Percentiles rank a stretch among this genome's conserved stretches.
phyloP scores from a whole-genome alignment of 1,140 invertebrate species.

The Homalodisca vitripennis region DNA sequence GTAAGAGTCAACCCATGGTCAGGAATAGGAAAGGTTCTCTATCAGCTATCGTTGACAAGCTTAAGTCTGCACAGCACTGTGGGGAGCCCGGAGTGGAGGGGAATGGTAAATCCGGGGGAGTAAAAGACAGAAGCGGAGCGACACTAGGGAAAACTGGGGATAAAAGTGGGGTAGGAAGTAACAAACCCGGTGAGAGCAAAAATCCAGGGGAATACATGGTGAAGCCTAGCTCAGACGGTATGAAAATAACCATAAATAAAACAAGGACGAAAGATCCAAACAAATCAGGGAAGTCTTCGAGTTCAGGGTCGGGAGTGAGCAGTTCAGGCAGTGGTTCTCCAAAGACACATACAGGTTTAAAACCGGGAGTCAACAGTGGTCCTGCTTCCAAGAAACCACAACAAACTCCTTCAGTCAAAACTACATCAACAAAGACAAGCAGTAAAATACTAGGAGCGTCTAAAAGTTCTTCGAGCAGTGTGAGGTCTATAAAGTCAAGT shows the following conservation, averaged over 20 bases:
- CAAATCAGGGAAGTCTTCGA: constrained; percentile 45
- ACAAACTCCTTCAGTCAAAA: constrained; percentile 26
- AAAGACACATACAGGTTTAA: constrained; percentile 75
- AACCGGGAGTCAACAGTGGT: constrained; percentile 78
- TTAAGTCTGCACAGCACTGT: constrained; percentile 69
- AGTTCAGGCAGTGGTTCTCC: constrained; percentile 59
- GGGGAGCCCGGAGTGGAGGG: constrained; percentile 44
- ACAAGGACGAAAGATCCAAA: constrained; percentile 63
- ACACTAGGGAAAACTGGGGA: constrained; percentile 52
- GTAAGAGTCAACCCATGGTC: constrained; percentile 47
- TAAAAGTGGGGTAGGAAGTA: constrained; percentile 53
- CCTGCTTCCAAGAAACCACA: constrained; percentile 76
- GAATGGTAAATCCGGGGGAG: constrained; percentile 41
- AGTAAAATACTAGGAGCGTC: constrained; percentile 44
- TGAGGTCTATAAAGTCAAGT: constrained; percentile 55
- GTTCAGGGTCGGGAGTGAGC: constrained; percentile 37
- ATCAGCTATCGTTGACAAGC: constrained; percentile 82
- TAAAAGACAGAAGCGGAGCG: constrained; percentile 38
- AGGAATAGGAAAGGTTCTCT: constrained; percentile 74
- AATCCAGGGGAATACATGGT: constrained; percentile 81
- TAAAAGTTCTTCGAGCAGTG: constrained; percentile 47
- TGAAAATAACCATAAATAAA: constrained; percentile 89
- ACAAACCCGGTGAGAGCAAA: constrained; percentile 61
- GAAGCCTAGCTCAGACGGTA: constrained; percentile 78
- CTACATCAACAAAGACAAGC: constrained; percentile 6